Base-by-base conservation (phyloP, 2,888 invertebrate genomes). In the Campaea margaritaria region DNA sequence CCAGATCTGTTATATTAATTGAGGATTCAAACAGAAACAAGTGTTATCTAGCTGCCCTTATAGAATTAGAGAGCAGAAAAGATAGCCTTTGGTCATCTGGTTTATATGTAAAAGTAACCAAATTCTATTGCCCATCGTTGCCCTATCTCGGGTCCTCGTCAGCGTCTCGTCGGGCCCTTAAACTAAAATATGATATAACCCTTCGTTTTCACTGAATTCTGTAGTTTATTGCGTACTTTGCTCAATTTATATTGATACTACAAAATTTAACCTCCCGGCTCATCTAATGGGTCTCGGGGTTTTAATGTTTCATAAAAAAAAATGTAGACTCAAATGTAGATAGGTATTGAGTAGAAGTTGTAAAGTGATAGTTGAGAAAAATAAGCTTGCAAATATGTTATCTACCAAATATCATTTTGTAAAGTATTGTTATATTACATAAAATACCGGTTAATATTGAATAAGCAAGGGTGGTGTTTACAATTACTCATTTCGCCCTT, bases 231-330 rank as follows among this genome's bases (percentile, higher is more conserved):
- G 41, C 48, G 49, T 27, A 55, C 52, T 61, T 65, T 57, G 63
- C 57, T 58, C 61, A 61, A 60, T 58, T 63, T 58, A 67, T 65
- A 59, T 64, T 56, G 62, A 60, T 64, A 60, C 58, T 63, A 56
- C 55, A 36, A 58, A 55, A 43, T 58, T 58, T 39, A 46, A 58
- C 44, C 60, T 53, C 43, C 58, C 44, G 21, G 21, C 21, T 21
- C 21, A 58, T 54, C 53, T 50, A 60, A 56, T 58, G 48, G 52
- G 45, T 56, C 48, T 21, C 53, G 61, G 48, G 64, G 56, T 58
- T 66, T 66, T 61, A 57, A 62, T 48, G 59, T 59, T 57, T 43
- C 56, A 49, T 64, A 64, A 61, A 66, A 64, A 55, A 31, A 13
- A 9, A 7, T 31, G 31, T 31, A 31, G 31, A 1, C 5, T 31